Base-by-base conservation (phyloP, 2,888 invertebrate genomes). In the Formica aserva region DNA sequence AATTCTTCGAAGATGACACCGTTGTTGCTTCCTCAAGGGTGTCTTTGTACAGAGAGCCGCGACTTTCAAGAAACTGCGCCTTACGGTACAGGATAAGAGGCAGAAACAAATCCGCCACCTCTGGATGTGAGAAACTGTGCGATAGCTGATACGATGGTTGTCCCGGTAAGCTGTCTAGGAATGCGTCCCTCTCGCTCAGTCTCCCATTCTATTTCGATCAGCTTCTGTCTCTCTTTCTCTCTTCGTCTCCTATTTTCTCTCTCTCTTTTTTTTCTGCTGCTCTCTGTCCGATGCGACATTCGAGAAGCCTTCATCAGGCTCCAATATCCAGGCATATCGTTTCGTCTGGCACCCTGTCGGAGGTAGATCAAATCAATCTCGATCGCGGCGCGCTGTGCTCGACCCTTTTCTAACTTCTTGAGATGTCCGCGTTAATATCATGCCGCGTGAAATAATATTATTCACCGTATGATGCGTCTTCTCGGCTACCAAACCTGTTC, bases 71-170 rank as follows among this genome's bases (percentile, higher is more conserved):
- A 87, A 81, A 87, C 71, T 78, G 85, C 67, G 85, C 83, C 84
- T 26, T 72, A 83, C 77, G 8, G 1, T n/a, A n/a, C 52, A 52
- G 87, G 91, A 92, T 91, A 92, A 92, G 91, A 91, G 83, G 89
- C 90, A 92, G 92, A 93, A 93, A 93, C 92, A 94, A 94, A 94
- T 94, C 94, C 92, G 90, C 92, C 91, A 94, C 91, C 93, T 94
- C 92, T 84, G 87, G 88, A 85, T 91, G 87, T 85, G 86, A 86
- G 86, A 86, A 88, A 89, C 85, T 82, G 89, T 86, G 87, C 91
- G 92, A 91, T 91, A 91, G 92, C 87, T 89, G 90, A 83, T 69
- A 52, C 89, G 93, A 92, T 92, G 92, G 88, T 86, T 86, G 86
- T 85, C 86, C 86, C 5, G 90, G 90, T 94, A 94, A 94, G 94